Conservation (phyloP, 2,797 vertebrate species). For the Balearica regulorum region DNA sequence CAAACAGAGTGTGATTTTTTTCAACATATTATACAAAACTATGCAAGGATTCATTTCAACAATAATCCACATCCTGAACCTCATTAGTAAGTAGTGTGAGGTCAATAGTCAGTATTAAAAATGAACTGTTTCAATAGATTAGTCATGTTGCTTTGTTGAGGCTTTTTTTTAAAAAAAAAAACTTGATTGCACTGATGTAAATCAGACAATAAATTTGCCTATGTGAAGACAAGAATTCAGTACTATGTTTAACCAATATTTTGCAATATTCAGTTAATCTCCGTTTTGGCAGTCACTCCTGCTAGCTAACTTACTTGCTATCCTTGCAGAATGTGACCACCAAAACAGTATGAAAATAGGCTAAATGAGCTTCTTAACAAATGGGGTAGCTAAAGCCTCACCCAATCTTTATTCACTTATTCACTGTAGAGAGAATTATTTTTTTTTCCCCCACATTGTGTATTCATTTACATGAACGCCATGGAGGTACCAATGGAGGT, state of each 20-base stretch:
- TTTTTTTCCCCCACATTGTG: not conserved
- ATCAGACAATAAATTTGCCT: not conserved
- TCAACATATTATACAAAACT: not conserved
- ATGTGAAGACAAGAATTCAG: not conserved
- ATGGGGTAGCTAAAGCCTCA: not conserved
- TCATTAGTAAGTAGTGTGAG: conserved; percentile 7
- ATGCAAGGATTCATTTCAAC: conserved; percentile 8
- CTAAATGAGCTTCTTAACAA: not conserved
- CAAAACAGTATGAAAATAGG: not conserved
- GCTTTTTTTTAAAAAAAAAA: not conserved
- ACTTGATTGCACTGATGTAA: not conserved
- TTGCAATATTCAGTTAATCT: not conserved
- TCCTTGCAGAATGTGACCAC: not conserved
- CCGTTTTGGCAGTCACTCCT: not conserved
- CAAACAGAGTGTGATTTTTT: conserved; percentile 18
- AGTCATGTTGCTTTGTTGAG: not conserved
- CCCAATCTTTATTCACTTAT: not conserved
- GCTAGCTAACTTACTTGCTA: not conserved
- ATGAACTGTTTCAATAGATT: not conserved
- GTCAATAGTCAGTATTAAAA: not conserved
- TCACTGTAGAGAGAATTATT: not conserved
- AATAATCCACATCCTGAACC: not conserved
- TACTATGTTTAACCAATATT: not conserved
- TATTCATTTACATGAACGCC: not conserved
- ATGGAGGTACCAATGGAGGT: not conserved